These are phyloP conservation scores for Marcusenius ussheri DNA, from an alignment of 2,113 vertebrate species.

Conservation along the genomic window DNA sequence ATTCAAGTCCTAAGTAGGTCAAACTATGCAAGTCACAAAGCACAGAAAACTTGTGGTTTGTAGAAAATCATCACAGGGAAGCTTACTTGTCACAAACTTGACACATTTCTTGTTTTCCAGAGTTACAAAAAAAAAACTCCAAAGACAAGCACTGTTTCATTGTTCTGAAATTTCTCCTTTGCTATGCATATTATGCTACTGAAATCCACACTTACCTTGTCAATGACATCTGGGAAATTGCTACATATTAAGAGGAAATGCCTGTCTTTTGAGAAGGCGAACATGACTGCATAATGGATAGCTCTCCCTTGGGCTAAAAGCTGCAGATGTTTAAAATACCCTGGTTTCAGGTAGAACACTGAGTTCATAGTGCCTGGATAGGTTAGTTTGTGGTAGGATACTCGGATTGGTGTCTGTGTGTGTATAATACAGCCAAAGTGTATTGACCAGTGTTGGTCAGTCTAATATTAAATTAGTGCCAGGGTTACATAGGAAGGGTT, in stretches of 20 bases:
- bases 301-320: slow-evolving; percentile 48
- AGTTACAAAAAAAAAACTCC: slow-evolving; percentile 40
- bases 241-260: slow-evolving; percentile 96
- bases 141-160: slow-evolving; percentile 68
- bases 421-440: background rate
- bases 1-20: slow-evolving; percentile 53
- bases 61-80: slow-evolving; percentile 43
- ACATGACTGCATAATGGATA: slow-evolving; percentile 54
- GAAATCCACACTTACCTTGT: slow-evolving; percentile 98
- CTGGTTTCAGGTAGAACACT: slow-evolving; percentile 29
- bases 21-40: slow-evolving; percentile 52
- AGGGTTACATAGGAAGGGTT: background rate
- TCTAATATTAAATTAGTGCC: background rate
- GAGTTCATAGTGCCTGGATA: slow-evolving; percentile 35
- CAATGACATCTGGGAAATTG: slow-evolving; percentile 99
- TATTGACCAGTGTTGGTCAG: background rate
- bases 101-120: slow-evolving; percentile 57
- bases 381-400: background rate
- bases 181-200: slow-evolving; percentile 79
- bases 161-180: slow-evolving; percentile 85
- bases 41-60: slow-evolving; percentile 51
- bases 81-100: slow-evolving; percentile 61
- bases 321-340: slow-evolving; percentile 37
- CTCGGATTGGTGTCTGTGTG: background rate
- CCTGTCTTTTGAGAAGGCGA: slow-evolving; percentile 77